Base-by-base conservation (phyloP, 1,140 invertebrate species). In the Lepidurus packardi region DNA sequence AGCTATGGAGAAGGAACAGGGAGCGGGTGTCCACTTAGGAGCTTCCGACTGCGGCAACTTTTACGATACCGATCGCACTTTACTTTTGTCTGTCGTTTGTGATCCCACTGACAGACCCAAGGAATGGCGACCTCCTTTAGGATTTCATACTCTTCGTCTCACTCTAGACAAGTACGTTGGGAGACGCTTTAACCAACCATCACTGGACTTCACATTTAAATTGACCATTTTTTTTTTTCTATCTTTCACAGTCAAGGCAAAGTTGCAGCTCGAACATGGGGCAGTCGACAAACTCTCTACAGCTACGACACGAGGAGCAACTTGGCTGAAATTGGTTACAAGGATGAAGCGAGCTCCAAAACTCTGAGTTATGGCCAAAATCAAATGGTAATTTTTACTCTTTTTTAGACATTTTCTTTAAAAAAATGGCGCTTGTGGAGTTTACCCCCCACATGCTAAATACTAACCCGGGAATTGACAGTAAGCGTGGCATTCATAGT, bases 251-350 rank as follows among this genome's bases (percentile, higher is more conserved):
- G 87, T 78, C 96, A 95, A 85, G 96, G 96, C 81, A 89, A 94
- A 77, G 90, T 98, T n/a, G 91, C 94, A 80, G 90, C 90, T 24
- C 97, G 96, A 94, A 91, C 91, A 82, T 96, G 96, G 92, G 96
- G 95, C 1, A 88, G 89, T 0, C 90, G 92, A 7, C 91, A 92
- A 81, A 92, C 97, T 83, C 91, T 91, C 73, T 95, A 95, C 82
- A 91, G 89, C 78, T 98, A 97, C 84, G 94, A 96, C 81, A 88
- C 91, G 0, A 91, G 94, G 79, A 95, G 95, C 1, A 87, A 95
- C 78, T 85, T 97, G 16, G 91, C 92, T 9, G 92, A 95, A 85
- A 91, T 95, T 43, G 91, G 90, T 24, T 92, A 92, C 80, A 89
- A 91, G 73, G 91, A 94, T 85, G 92, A 83, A 25, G 65, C 80